phyloP scores from a whole-genome alignment of 2,888 invertebrate species.

The Ochropleura leucogaster region DNA sequence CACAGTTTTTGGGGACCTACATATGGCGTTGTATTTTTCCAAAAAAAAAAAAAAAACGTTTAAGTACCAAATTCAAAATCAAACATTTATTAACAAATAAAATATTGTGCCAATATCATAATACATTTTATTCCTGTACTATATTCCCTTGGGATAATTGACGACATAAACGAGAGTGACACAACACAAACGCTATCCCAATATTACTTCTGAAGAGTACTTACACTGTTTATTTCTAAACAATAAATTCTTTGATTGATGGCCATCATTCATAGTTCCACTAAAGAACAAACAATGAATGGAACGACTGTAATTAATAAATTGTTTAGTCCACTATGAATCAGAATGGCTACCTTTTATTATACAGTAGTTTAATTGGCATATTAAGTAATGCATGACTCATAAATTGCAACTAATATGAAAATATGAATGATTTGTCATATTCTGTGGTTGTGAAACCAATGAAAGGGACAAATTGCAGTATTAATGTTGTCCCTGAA shows the following conservation, averaged over 20 bases:
- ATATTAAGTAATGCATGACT: conserved; percentile 2
- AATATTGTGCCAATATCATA: not conserved
- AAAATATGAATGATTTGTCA: not conserved
- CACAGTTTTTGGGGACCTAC: no score
- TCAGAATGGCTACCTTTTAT: conserved; percentile 11
- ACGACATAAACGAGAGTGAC: not conserved
- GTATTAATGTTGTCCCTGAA: not conserved
- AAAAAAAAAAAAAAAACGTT: no score
- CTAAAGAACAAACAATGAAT: conserved; percentile 21
- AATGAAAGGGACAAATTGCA: not conserved
- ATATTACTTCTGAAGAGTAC: not conserved
- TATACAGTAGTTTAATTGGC: conserved; percentile 5
- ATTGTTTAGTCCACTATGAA: conserved; percentile 16
- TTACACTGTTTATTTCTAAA: not conserved
- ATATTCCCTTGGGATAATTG: not conserved
- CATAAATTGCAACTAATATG: not conserved
- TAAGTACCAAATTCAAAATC: no score
- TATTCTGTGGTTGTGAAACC: not conserved
- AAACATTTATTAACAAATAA: no score
- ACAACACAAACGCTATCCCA: not conserved
- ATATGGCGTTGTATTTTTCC: no score
- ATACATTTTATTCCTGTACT: no score
- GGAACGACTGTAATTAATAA: not conserved
- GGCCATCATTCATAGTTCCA: not conserved
- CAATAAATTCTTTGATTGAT: not conserved